A percentile compares a stretch with the other conserved stretches of the same genome.
Conservation (phyloP, 2,888 invertebrate genomes). For the Lasioglossum morio region DNA sequence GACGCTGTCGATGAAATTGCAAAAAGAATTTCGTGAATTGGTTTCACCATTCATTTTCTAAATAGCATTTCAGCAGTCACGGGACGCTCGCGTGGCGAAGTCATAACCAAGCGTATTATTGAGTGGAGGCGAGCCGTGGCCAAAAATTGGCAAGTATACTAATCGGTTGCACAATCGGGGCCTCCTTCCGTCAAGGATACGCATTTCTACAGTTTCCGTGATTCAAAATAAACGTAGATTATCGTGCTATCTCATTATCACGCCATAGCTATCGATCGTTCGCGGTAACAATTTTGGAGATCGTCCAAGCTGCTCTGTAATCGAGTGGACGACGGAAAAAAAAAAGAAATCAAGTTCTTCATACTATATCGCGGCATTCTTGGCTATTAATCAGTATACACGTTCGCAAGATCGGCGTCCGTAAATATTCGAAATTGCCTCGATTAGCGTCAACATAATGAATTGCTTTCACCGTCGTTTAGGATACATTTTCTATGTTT, state of each 20-base stretch:
- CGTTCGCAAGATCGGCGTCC: not conserved
- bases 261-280: conserved; percentile 4
- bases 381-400: not conserved
- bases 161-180: conserved; percentile 38
- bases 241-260: conserved; percentile 36
- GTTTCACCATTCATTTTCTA: not conserved
- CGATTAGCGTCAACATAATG: not conserved
- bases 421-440: not conserved
- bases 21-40: not conserved
- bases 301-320: conserved; percentile 32
- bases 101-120: conserved; percentile 20
- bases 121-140: not conserved
- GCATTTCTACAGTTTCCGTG: conserved; percentile 21
- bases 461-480: not conserved
- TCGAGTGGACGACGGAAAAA: not conserved
- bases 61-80: not conserved
- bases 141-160: conserved; percentile 22
- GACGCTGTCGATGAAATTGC: not conserved
- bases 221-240: conserved; percentile 52
- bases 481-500: conserved; percentile 7
- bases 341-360: conserved; percentile 9
- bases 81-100: not conserved
- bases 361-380: too few relatives aligned
- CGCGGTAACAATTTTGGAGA: conserved; percentile 47
- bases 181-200: conserved; percentile 1